These are phyloP conservation scores for Drosophila tanythrix DNA, from an alignment of 2,888 invertebrate genomes.

Conservation along the genomic window DNA sequence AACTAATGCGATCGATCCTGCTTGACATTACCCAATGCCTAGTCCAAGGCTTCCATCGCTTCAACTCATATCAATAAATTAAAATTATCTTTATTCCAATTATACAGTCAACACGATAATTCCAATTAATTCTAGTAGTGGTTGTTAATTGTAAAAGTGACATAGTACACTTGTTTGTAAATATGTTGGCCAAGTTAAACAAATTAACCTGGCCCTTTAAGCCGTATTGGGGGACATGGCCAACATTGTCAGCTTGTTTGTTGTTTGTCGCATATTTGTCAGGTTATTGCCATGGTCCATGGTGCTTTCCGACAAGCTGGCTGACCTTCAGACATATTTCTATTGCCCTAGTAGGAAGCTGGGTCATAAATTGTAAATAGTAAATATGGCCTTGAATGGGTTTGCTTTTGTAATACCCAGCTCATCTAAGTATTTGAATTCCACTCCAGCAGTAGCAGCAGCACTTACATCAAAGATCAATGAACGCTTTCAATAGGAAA, in stretches of 20 bases:
- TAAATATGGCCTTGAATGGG: constrained; percentile 51
- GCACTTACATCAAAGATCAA: constrained; percentile 63
- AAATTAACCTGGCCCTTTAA: constrained; percentile 5
- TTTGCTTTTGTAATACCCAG: constrained; percentile 35
- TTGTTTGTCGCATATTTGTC: constrained; percentile 15
- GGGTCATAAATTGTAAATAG: constrained; percentile 46
- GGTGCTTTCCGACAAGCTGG: constrained; percentile 6
- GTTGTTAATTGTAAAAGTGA: neutral
- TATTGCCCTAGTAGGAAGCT: constrained; percentile 58
- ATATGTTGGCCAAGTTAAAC: neutral
- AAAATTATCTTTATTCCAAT: neutral
- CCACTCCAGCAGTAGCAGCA: constrained; percentile 14
- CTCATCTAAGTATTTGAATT: constrained; percentile 33
- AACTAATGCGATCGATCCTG: constrained; percentile 56
- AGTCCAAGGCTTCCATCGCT: constrained; percentile 62
- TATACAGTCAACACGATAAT: constrained; percentile 9
- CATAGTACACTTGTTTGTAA: constrained; percentile 1
- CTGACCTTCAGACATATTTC: constrained; percentile 50
- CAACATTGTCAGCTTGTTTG: constrained; percentile 4
- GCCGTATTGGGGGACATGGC: constrained; percentile 7
- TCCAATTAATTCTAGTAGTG: neutral
- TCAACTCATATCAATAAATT: constrained; percentile 21
- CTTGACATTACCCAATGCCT: constrained; percentile 75
- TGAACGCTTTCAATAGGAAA: constrained; percentile 77
- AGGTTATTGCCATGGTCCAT: neutral